Evolutionary conservation across 2,888 invertebrate species (phyloP), one percentile per base, ranked within the genome.

Genomic region (Candidula unifasciata): DNA sequence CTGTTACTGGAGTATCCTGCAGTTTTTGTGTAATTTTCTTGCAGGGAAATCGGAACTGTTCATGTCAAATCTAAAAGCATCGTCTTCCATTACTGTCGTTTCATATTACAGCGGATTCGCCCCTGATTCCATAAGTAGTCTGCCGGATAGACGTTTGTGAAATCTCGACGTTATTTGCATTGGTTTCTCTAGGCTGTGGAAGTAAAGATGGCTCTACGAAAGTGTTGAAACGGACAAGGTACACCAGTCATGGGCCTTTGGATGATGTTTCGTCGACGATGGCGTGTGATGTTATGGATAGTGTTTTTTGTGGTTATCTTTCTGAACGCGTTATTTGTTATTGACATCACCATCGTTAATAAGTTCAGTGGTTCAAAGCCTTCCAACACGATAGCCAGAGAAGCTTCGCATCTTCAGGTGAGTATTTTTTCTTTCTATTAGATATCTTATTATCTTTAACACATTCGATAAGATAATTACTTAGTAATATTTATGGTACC

Each of bases 371-470:
- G 73, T 13, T 60, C 73, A 33, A 71, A 37, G 35, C 2, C 1
- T 27, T 10, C 24, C 24, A 30, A 21, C 13, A 54, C 57, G 24
- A 33, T 54, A 8, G 33, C 8, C 6, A n/a, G 57, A 6, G 79
- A 37, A n/a, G 60, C 35, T 13, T 73, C 83, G 8, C 83, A 83
- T 73, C 35, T 83, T 64, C 79, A 79, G 83, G 83, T 83, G 24
- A 66, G 83, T 66, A 18, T 37, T 33, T 13, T 10, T 37, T 33
- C 16, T 5, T 27, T 66, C 8, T 5, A 64, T 64, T 64, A 64
- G 5, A 8, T 10, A 6, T 64, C 24, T 64, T 64, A 18, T 16
- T 5, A 64, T n/a, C 5, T 64, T n/a, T 24, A n/a, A 6, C 24
- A 24, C 18, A 18, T 54, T 54, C 13, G 13, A 54, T 18, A 10